Base-by-base conservation (phyloP, 1,140 invertebrate species). In the Cydia strobilella region DNA sequence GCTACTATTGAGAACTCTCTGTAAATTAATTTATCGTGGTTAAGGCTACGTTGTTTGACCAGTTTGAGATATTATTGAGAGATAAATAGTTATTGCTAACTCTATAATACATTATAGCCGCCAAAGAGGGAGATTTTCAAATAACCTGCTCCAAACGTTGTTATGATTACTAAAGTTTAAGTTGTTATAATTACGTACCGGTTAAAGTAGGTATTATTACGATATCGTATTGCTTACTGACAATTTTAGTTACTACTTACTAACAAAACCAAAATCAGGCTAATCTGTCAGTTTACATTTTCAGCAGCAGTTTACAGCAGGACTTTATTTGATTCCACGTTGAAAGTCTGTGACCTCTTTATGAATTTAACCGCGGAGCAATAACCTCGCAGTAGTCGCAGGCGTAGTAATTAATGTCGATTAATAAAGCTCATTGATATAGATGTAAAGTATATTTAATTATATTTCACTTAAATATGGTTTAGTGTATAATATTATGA, bases 1-100 rank as follows among this genome's bases (percentile, higher is more conserved):
- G 97, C 98, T n/a, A 97, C 9, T 7, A 98, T 94, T 2, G 96
- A 96, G 42, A 97, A 94, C 76, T 90, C 93, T 80, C 96, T 97
- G 93, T 31, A 94, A 94, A 78, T 25, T 51, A 78, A 59, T 59
- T 59, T 0, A 59, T 54, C 15, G 6, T 54, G 51, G 6, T 54
- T 54, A 7, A 13, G n/a, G n/a, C n/a, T 48, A 15, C 6, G 6
- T 35, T 35, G 7, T 35, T 35, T 3, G 31, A 35, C 31, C 6
- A 3, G 27, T 35, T 35, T 35, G 9, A 35, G 31, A 9, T 35
- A 9, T 35, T 35, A 35, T 35, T 9, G 31, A 9, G 31, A 35
- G 0, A 9, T 35, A 7, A 9, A 35, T 35, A 35, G 6, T 35
- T 35, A 35, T 9, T 39, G 9, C 35, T 10, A 39, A 0, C 35